phyloP scores from a whole-genome alignment of 2,113 vertebrate species.

The Lycaon pictus region DNA sequence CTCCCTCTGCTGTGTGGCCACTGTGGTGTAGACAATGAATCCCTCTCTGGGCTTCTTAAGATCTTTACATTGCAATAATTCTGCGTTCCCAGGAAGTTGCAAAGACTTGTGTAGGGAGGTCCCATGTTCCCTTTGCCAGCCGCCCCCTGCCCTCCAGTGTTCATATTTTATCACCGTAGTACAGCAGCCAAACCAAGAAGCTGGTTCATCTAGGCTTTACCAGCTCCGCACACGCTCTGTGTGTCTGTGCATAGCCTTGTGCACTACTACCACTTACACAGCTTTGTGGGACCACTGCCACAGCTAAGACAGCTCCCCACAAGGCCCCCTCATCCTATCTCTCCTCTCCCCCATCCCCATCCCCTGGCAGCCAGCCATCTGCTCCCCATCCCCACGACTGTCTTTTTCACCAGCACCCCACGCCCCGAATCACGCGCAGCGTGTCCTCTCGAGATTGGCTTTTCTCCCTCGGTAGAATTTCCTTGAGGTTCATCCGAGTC shows the following conservation, averaged over 20 bases:
- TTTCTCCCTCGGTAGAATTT: background rate
- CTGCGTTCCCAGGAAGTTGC: background rate
- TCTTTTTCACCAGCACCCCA: too few species aligned
- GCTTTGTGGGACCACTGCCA: background rate
- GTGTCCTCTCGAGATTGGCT: background rate
- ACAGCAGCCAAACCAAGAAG: too few species aligned
- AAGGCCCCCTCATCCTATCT: accelerated
- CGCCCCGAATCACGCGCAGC: accelerated
- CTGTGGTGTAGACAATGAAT: background rate
- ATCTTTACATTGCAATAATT: background rate
- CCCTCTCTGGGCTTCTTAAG: background rate
- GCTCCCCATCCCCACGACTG: background rate
- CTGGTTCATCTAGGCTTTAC: too few species aligned
- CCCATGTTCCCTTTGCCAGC: background rate
- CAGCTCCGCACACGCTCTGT: accelerated
- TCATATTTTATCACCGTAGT: too few species aligned
- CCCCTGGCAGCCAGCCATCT: background rate
- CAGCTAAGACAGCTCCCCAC: background rate
- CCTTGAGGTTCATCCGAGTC: background rate
- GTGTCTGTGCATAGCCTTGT: background rate
- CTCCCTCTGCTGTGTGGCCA: background rate
- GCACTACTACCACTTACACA: accelerated
- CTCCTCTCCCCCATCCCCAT: background rate
- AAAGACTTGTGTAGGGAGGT: background rate
- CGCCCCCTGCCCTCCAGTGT: background rate